phyloP scores from a whole-genome alignment of 1,140 invertebrate genomes.

The Temnothorax nylanderi region DNA sequence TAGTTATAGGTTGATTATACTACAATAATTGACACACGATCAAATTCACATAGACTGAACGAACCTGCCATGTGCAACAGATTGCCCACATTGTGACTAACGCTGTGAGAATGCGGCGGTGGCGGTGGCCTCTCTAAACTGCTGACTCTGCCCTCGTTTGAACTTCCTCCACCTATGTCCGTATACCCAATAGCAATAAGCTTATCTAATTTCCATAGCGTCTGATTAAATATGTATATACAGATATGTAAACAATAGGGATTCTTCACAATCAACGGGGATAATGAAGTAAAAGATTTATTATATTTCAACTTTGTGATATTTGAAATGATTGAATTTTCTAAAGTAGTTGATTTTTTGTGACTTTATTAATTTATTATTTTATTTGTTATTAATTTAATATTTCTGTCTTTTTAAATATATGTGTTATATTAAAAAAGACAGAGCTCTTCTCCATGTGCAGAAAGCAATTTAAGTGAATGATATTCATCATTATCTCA shows the following conservation, averaged over 20 bases:
- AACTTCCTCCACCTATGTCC: conserved; percentile 83
- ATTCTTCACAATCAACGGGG: neutral
- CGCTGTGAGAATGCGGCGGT: conserved; percentile 88
- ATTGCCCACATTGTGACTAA: conserved; percentile 90
- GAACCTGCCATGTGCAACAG: conserved; percentile 94
- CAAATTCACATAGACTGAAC: conserved; percentile 70
- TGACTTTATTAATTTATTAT: neutral
- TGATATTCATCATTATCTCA: neutral
- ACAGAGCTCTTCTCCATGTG: neutral
- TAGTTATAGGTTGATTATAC: conserved; percentile 31
- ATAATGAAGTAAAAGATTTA: neutral
- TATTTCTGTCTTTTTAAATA: too few relatives aligned
- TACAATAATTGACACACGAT: conserved; percentile 58
- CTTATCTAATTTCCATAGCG: conserved; percentile 53
- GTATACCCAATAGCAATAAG: conserved; percentile 75
- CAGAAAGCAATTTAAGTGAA: neutral
- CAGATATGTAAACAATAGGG: conserved; percentile 13
- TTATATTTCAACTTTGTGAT: neutral
- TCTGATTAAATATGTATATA: conserved; percentile 37
- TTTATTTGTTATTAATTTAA: neutral
- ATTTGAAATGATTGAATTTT: neutral
- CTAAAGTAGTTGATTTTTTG: neutral
- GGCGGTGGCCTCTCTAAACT: conserved; percentile 89
- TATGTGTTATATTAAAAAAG: neutral
- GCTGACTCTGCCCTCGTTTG: conserved; percentile 86